phyloP scores from a whole-genome alignment of 1,140 invertebrate species.

The Drosophila mayri region DNA sequence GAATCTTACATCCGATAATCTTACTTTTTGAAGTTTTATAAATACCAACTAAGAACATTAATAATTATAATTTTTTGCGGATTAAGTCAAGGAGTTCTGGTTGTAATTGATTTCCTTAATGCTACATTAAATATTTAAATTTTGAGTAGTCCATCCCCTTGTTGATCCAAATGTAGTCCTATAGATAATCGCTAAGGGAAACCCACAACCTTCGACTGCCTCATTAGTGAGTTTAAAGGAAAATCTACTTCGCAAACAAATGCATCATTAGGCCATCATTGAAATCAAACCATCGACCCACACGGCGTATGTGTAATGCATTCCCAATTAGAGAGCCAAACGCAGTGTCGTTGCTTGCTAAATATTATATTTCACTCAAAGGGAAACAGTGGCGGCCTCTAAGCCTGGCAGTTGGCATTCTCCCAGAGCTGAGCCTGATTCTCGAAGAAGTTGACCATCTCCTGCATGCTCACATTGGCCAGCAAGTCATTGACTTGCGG shows the following conservation, averaged over 20 bases:
- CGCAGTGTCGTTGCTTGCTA: background rate
- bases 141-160: background rate
- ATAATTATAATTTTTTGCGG: background rate
- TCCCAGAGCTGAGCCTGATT: conserved; percentile 12
- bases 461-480: conserved; percentile 32
- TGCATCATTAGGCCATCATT: background rate
- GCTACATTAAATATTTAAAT: background rate
- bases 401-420: conserved; percentile 7
- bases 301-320: background rate
- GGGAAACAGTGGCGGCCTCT: background rate
- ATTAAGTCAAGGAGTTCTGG: background rate
- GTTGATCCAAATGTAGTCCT: background rate
- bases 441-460: conserved; percentile 40
- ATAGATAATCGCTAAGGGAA: background rate
- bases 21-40: background rate
- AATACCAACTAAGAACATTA: background rate
- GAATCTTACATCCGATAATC: background rate
- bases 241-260: background rate
- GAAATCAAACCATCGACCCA: background rate
- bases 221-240: background rate
- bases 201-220: background rate
- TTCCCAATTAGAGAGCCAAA: conserved; percentile 9
- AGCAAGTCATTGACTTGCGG: conserved; percentile 44
- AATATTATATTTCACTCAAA: conserved; percentile 4
- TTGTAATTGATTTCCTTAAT: background rate